Conservation (phyloP, 2,797 vertebrate species). For the Hypotaenidia philippensis region DNA sequence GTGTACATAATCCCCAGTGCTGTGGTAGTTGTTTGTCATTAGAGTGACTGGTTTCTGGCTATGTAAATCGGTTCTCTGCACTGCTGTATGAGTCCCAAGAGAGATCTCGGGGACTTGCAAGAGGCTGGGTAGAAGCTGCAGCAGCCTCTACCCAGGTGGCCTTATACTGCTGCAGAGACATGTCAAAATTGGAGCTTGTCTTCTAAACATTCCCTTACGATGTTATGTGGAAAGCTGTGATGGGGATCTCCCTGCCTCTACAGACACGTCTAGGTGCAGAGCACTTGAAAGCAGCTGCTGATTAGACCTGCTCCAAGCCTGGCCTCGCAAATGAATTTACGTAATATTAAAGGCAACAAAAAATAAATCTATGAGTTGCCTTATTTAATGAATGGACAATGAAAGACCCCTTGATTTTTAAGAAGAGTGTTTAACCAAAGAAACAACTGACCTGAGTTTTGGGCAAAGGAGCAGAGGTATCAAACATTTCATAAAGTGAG, state of each 20-base stretch:
- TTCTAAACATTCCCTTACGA: not conserved
- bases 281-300: not conserved
- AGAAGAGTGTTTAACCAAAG: not conserved
- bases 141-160: not conserved
- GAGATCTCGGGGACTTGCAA: not conserved
- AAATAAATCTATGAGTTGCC: not conserved
- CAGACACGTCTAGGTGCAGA: not conserved
- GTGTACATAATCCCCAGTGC: not conserved
- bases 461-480: not conserved
- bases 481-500: not conserved
- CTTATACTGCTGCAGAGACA: not conserved
- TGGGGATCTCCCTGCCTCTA: not conserved
- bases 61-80: not conserved
- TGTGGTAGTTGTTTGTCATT: not conserved
- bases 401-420: not conserved
- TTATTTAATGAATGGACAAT: not conserved
- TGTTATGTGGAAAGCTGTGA: no score
- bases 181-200: not conserved
- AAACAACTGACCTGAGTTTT: not conserved
- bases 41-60: not conserved
- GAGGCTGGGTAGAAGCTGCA: not conserved
- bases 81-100: not conserved
- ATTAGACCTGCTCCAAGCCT: not conserved
- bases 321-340: not conserved
- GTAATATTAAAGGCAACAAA: not conserved